Conservation (phyloP, 2,888 invertebrate genomes). For the Hirtodrosophila alboralis region DNA sequence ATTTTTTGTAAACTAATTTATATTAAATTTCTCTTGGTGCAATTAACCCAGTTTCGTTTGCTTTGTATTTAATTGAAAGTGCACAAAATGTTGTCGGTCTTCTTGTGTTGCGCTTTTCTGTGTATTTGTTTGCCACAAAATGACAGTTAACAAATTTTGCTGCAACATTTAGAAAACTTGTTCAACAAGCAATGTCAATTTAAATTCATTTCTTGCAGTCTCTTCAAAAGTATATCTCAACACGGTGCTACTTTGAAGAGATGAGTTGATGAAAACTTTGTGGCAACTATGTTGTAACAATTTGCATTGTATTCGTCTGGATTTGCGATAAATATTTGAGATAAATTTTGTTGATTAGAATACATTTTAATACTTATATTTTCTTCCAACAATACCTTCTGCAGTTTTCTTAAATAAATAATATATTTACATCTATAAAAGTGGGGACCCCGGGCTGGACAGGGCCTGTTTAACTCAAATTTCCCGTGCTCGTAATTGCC, state of each 20-base stretch:
- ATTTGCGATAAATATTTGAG: too few species aligned
- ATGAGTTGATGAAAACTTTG: slow-evolving; percentile 40
- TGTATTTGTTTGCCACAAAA: slow-evolving; percentile 49
- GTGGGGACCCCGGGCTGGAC: too few species aligned
- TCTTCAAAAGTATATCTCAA: not conserved
- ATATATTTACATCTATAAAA: too few species aligned
- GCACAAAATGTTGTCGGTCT: slow-evolving; percentile 30
- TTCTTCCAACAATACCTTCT: too few species aligned
- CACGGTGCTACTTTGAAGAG: not conserved
- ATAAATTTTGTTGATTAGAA: too few species aligned
- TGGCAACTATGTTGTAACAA: slow-evolving; percentile 32
- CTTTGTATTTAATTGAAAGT: slow-evolving; percentile 32
- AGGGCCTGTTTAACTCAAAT: too few species aligned
- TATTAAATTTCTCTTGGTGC: slow-evolving; percentile 24
- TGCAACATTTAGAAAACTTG: slow-evolving; percentile 46
- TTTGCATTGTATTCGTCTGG: too few species aligned
- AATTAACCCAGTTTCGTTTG: slow-evolving; percentile 22
- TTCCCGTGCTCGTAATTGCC: too few species aligned
- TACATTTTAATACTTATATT: too few species aligned
- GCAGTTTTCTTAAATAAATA: too few species aligned
- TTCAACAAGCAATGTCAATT: slow-evolving; percentile 16
- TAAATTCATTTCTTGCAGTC: not conserved
- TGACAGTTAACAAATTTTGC: slow-evolving; percentile 62
- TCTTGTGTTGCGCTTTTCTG: slow-evolving; percentile 19
- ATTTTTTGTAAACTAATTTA: too few species aligned